phyloP scores from a whole-genome alignment of 2,888 invertebrate genomes.

The Trichacis sp. region DNA sequence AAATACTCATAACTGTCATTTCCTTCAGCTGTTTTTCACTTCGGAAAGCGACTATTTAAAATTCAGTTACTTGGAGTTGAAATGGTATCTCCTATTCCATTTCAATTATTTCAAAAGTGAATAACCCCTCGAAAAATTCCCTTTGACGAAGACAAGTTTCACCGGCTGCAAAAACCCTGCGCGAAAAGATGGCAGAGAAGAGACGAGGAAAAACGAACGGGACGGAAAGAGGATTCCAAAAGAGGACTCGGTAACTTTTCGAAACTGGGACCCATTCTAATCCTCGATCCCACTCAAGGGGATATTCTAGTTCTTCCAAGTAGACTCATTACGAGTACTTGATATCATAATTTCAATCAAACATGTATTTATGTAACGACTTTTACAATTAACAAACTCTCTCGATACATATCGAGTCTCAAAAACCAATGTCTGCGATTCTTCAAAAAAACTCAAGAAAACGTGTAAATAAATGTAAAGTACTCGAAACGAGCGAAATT shows the following conservation, averaged over 20 bases:
- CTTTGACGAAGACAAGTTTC: neutral
- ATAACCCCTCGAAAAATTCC: neutral
- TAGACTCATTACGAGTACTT: neutral
- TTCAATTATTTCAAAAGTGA: neutral
- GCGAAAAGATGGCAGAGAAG: neutral
- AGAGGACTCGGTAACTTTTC: neutral
- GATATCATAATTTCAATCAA: constrained; percentile 24
- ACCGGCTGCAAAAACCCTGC: no score
- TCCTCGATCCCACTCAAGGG: neutral
- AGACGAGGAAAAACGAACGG: neutral
- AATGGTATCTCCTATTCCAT: no score
- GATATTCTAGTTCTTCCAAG: neutral
- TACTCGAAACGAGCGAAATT: no score
- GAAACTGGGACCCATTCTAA: neutral
- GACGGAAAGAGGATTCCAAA: neutral
- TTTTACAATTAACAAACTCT: constrained; percentile 8
- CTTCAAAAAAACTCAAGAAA: no score
- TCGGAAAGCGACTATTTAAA: no score
- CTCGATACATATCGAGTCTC: constrained; percentile 15
- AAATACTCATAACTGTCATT: no score
- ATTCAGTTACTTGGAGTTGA: no score
- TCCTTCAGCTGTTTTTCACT: no score
- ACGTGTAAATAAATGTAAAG: no score
- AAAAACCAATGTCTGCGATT: neutral
- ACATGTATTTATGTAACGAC: constrained; percentile 16